Percentiles rank a stretch among this genome's conserved stretches.
Conservation (phyloP, 53 echinoderm and acorn worm genomes). For the Paelopatides confundens region DNA sequence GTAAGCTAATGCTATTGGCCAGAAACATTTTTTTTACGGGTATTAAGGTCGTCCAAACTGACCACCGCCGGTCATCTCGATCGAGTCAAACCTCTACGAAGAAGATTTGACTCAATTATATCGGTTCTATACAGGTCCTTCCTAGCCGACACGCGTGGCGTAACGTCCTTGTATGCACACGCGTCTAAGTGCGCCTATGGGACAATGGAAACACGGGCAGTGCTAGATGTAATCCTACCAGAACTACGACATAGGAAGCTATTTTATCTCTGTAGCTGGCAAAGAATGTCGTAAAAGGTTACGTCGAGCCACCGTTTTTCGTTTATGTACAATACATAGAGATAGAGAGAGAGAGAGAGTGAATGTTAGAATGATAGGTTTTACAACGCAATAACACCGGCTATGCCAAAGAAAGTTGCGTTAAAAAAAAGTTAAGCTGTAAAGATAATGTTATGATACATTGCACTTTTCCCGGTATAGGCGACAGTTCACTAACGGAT, state of each 20-base stretch:
- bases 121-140: slow-evolving; percentile 8
- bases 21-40: neutral
- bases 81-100: neutral
- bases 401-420: neutral
- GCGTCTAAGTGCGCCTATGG: slow-evolving; percentile 9
- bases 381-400: neutral
- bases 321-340: neutral
- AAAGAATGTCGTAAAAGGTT: slow-evolving; percentile 18
- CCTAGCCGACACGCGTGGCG: slow-evolving; percentile 23
- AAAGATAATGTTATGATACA: neutral
- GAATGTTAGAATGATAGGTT: too few species aligned
- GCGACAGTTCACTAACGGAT: neutral
- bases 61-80: neutral
- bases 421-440: neutral
- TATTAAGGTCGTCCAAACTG: slow-evolving; percentile 21
- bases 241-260: neutral
- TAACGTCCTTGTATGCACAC: slow-evolving; percentile 29
- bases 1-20: neutral
- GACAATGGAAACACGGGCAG: neutral
- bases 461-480: neutral
- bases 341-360: neutral
- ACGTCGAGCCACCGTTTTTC: slow-evolving; percentile 24
- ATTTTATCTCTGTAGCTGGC: neutral
- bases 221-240: slow-evolving; percentile 1
- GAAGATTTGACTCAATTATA: neutral